These are phyloP conservation scores for Trialeurodes vaporariorum DNA, from an alignment of 1,140 invertebrate genomes.

Conservation along the genomic window DNA sequence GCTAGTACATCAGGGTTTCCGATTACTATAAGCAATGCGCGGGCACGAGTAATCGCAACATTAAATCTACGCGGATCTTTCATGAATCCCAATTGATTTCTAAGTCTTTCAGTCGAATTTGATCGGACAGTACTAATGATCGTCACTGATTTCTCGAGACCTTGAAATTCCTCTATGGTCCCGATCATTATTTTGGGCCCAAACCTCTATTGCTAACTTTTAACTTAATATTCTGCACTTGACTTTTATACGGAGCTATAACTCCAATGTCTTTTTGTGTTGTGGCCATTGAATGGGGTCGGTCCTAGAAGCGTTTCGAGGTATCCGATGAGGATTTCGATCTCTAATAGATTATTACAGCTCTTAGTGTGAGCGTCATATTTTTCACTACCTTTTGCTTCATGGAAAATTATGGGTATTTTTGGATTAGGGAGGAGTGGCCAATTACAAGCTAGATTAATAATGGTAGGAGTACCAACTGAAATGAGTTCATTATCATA, in stretches of 20 bases:
- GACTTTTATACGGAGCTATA: background rate
- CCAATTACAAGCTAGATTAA: background rate
- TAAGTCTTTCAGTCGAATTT: background rate
- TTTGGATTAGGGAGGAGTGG: background rate
- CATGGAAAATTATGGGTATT: background rate
- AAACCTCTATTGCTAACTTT: background rate
- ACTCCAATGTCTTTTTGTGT: background rate
- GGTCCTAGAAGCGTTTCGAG: background rate
- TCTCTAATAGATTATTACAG: background rate
- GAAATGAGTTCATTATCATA: slow-evolving; percentile 56
- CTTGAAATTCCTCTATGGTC: background rate
- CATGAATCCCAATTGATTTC: background rate
- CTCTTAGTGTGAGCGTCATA: background rate
- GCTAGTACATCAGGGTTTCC: background rate
- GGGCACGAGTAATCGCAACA: background rate
- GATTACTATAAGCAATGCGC: background rate
- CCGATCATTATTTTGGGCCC: background rate
- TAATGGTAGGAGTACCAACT: background rate
- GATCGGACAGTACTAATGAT: background rate
- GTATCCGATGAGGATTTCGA: background rate
- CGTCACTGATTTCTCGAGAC: background rate
- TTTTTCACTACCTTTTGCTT: background rate
- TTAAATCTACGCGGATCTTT: background rate
- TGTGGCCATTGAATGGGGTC: background rate
- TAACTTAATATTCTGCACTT: background rate